These are phyloP conservation scores for Eustalomyia histrio DNA, from an alignment of 2,888 invertebrate species.

Conservation along the genomic window DNA sequence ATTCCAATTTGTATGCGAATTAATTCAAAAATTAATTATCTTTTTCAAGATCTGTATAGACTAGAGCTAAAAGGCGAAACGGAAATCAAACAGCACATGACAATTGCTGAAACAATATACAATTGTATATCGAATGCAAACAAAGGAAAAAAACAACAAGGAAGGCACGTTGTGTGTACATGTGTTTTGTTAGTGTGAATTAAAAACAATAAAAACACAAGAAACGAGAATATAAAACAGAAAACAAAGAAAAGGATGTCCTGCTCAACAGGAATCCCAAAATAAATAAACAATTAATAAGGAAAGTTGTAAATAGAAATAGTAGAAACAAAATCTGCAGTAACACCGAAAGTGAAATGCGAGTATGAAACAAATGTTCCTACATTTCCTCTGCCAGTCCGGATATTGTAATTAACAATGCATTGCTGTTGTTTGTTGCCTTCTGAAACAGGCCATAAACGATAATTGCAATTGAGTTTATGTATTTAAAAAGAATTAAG, in stretches of 20 bases:
- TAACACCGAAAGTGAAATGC: background rate
- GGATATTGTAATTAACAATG: background rate
- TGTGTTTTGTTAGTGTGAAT: background rate
- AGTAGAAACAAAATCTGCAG: background rate
- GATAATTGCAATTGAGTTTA: slow-evolving; percentile 2
- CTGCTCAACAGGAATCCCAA: slow-evolving; percentile 40
- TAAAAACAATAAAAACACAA: background rate
- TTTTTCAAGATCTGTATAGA: too few species aligned
- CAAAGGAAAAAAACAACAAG: background rate
- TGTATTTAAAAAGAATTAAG: background rate
- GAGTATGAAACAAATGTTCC: background rate
- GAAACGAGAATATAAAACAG: background rate
- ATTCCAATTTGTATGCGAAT: too few species aligned
- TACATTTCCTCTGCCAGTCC: background rate
- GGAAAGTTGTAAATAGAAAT: background rate
- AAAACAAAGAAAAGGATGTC: slow-evolving; percentile 56
- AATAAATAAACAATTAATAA: background rate
- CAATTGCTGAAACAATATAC: slow-evolving; percentile 20
- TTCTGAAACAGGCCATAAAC: background rate
- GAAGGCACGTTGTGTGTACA: background rate
- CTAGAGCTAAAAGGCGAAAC: background rate
- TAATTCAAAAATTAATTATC: too few species aligned
- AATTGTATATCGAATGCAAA: background rate
- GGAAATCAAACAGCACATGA: slow-evolving; percentile 21
- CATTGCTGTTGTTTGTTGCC: background rate